These are phyloP conservation scores for Epizoanthus scotinus DNA, from an alignment of 92 coral and sea anemone genomes.

Conservation along the genomic window DNA sequence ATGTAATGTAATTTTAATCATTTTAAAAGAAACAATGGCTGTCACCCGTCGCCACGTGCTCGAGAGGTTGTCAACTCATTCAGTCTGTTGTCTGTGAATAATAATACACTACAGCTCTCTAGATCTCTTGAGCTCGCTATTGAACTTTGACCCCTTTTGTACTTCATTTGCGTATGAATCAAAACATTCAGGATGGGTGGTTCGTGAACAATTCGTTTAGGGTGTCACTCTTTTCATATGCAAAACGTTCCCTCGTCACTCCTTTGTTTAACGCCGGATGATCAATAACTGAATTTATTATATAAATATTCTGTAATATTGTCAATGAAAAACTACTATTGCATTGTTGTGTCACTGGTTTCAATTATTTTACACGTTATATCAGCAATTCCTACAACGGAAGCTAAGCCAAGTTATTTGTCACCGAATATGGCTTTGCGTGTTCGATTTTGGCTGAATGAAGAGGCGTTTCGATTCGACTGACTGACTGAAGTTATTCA, in stretches of 20 bases:
- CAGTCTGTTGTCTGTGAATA: background rate
- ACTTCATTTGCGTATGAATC: background rate
- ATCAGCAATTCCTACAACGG: background rate
- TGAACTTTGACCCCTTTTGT: slow-evolving; percentile 12
- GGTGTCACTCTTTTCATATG: no score
- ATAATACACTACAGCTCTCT: background rate
- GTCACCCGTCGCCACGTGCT: background rate
- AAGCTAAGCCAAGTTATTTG: background rate
- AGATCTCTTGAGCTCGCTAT: background rate
- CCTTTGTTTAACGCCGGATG: slow-evolving; percentile 8
- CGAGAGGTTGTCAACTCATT: background rate
- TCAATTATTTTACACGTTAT: no score
- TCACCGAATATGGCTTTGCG: background rate
- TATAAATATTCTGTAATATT: no score
- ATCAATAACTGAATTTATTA: background rate
- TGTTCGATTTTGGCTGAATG: background rate
- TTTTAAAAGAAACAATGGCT: background rate
- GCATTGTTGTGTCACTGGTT: no score
- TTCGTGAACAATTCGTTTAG: background rate
- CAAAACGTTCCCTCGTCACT: background rate
- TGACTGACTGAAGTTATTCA: background rate
- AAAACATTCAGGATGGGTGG: background rate
- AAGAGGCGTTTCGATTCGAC: background rate
- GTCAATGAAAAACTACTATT: no score
- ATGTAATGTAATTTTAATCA: slow-evolving; percentile 14